A percentile compares a stretch with the other conserved stretches of the same genome.
Conservation (phyloP, 2,797 vertebrate genomes). For the Adrianichthys oophorus region DNA sequence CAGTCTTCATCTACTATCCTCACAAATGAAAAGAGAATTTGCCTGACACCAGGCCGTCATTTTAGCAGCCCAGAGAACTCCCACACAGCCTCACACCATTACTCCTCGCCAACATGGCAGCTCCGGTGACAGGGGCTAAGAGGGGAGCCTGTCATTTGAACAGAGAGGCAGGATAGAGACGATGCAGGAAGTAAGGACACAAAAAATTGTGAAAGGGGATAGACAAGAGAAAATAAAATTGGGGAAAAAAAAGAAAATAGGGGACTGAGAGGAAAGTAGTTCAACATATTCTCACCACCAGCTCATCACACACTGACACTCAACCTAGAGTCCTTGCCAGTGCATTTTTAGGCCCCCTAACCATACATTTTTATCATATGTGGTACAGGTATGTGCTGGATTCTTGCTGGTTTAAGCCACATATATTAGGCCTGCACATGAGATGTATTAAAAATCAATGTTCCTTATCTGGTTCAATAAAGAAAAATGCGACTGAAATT, state of each 20-base stretch:
- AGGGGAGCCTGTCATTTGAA: constrained; percentile 63
- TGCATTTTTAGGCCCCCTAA: not conserved
- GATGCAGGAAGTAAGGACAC: constrained; percentile 41
- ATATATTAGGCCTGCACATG: not conserved
- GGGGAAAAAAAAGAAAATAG: constrained; percentile 31
- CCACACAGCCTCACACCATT: constrained; percentile 52
- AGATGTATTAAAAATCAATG: not conserved
- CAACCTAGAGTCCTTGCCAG: not conserved
- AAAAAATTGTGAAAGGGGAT: constrained; percentile 27
- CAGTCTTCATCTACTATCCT: constrained; percentile 20
- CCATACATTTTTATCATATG: constrained; percentile 1
- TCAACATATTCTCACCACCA: constrained; percentile 4
- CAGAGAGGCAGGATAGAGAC: constrained; percentile 37
- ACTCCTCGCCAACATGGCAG: constrained; percentile 57
- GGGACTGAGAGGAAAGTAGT: constrained; percentile 14
- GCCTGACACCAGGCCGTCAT: constrained; percentile 23
- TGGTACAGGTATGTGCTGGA: not conserved
- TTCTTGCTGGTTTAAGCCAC: not conserved
- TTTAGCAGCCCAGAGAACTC: constrained; percentile 38
- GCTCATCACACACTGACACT: not conserved
- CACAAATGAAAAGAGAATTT: constrained; percentile 20
- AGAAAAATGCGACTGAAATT: no score
- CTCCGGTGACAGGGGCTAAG: constrained; percentile 66
- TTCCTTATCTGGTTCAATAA: no score
- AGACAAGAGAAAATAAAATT: no score